These are phyloP conservation scores for Micronycteris hirsuta DNA, from an alignment of 2,113 vertebrate genomes.

Conservation along the genomic window DNA sequence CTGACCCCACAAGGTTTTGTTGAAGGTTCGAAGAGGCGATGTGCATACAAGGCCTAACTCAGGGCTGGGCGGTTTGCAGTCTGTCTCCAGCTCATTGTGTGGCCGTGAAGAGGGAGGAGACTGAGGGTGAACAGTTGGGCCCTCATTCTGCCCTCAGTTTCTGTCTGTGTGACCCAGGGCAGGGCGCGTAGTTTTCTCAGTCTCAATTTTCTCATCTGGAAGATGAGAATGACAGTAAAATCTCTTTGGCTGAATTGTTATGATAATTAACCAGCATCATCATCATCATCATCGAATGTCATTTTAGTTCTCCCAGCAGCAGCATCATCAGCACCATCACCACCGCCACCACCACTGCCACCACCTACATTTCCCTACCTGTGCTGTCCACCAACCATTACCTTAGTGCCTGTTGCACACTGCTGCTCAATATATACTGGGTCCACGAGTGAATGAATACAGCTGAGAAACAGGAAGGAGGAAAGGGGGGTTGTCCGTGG, in stretches of 20 bases:
- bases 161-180: not conserved
- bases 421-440: not conserved
- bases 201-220: not conserved
- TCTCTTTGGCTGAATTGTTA: not conserved
- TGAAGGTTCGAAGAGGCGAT: not conserved
- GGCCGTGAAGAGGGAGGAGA: not conserved
- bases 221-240: not conserved
- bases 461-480: not conserved
- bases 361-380: accelerated
- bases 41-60: not conserved
- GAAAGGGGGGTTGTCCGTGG: not conserved
- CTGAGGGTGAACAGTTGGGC: not conserved
- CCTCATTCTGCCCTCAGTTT: not conserved
- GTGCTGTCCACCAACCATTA: not conserved
- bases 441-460: not conserved
- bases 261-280: not conserved
- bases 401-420: not conserved
- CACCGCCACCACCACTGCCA: not conserved
- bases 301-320: not conserved
- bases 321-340: not conserved
- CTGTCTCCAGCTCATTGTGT: not conserved
- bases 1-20: not conserved
- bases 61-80: not conserved
- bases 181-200: not conserved
- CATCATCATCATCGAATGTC: not conserved